phyloP scores from a whole-genome alignment of 2,797 vertebrate genomes.

The Sebastes hubbsi region DNA sequence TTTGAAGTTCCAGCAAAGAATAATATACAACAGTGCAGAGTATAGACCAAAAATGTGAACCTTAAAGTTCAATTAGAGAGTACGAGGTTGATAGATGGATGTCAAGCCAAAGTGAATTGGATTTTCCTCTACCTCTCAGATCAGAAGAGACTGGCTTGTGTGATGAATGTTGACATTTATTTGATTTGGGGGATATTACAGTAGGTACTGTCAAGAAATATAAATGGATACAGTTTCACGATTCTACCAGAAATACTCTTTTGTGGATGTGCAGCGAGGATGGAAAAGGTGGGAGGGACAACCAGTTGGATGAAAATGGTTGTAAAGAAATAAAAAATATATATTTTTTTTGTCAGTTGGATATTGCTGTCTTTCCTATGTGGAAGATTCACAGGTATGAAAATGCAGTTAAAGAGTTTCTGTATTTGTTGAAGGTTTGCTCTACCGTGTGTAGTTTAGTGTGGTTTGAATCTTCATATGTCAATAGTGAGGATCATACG shows the following conservation, averaged over 20 bases:
- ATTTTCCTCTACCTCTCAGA: slow-evolving; percentile 67
- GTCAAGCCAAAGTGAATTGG: slow-evolving; percentile 67
- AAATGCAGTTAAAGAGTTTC: background rate
- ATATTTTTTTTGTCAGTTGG: background rate
- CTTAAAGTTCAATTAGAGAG: slow-evolving; percentile 66
- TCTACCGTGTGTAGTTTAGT: background rate
- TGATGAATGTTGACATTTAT: slow-evolving; percentile 82
- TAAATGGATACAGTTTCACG: slow-evolving; percentile 78
- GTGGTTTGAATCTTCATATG: background rate
- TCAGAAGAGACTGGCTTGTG: slow-evolving; percentile 64
- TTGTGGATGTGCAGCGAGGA: slow-evolving; percentile 50
- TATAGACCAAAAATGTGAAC: slow-evolving; percentile 48
- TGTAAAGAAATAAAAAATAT: background rate
- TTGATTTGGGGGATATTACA: slow-evolving; percentile 81
- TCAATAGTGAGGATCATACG: background rate
- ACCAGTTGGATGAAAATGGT: background rate
- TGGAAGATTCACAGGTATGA: background rate
- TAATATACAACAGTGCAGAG: slow-evolving; percentile 30
- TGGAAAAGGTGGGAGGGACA: slow-evolving; percentile 31
- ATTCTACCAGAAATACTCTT: slow-evolving; percentile 70
- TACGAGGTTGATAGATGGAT: slow-evolving; percentile 71
- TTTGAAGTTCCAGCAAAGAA: slow-evolving; percentile 7
- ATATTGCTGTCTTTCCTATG: background rate
- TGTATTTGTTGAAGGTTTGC: background rate
- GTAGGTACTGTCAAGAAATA: slow-evolving; percentile 79